Evolutionary conservation across 2,888 invertebrate species (phyloP).

Genomic region (Pollenia amentaria): DNA sequence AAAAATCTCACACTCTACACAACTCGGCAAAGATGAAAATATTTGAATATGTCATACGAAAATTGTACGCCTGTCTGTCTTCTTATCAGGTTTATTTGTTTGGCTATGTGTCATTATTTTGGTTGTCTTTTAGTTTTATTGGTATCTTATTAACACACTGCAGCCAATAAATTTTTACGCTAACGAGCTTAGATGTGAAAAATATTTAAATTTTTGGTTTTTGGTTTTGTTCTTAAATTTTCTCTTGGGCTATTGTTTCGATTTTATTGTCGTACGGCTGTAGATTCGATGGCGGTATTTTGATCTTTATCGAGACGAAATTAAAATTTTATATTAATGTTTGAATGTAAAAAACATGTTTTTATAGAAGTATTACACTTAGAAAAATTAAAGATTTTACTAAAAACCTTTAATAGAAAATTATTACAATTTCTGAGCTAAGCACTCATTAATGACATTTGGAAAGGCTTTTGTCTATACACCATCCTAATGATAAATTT

Average conservation of each 20-base stretch:
- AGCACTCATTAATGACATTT: too few species aligned
- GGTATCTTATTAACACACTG: slow-evolving; percentile 34
- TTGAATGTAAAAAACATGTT: background rate
- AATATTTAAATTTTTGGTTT: slow-evolving; percentile 22
- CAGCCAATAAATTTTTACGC: slow-evolving; percentile 24
- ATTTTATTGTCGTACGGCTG: slow-evolving; percentile 10
- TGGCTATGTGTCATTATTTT: slow-evolving; percentile 11
- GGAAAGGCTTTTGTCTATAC: too few species aligned
- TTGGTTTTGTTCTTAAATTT: slow-evolving; percentile 6
- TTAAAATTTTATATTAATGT: background rate
- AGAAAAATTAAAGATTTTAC: background rate
- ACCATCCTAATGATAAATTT: too few species aligned
- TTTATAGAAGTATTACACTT: slow-evolving; percentile 9
- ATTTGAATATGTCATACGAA: background rate
- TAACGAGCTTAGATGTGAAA: slow-evolving; percentile 19
- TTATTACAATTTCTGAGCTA: background rate
- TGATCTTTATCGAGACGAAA: slow-evolving; percentile 13
- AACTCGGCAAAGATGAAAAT: slow-evolving; percentile 1
- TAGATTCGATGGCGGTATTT: slow-evolving; percentile 19
- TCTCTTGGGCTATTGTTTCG: background rate
- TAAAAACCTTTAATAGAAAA: background rate
- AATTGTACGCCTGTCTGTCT: background rate
- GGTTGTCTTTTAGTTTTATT: slow-evolving; percentile 34
- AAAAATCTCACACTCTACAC: slow-evolving; percentile 15
- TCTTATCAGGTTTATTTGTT: background rate